Percentiles rank a stretch among this genome's conserved stretches.
Evolutionary conservation across 1,140 invertebrate genomes (phyloP).

Genomic region (Neoseiulus cucumeris): DNA sequence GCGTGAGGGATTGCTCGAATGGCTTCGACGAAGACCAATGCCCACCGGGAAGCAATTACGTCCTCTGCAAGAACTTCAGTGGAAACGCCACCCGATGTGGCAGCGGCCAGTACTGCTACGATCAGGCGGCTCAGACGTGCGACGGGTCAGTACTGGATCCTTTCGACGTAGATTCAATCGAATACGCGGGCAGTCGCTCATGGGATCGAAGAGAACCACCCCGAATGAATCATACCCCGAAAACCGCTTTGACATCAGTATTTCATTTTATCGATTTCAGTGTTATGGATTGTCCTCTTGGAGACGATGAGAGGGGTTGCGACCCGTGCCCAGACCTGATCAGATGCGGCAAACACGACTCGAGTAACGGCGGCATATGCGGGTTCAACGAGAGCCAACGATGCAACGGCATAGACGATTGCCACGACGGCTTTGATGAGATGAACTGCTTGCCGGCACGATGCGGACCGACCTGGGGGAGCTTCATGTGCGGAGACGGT

Average conservation of each 20-base stretch:
- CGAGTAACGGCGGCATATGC: constrained; percentile 22
- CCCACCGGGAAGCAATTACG: constrained; percentile 43
- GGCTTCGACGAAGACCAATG: constrained; percentile 30
- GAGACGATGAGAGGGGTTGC: constrained; percentile 61
- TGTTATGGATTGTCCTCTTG: constrained; percentile 56
- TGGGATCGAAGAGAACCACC: too few species aligned
- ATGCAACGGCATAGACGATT: constrained; percentile 28
- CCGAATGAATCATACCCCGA: too few species aligned
- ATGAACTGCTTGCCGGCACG: constrained; percentile 23
- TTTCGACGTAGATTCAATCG: constrained; percentile 43
- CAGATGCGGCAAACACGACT: constrained; percentile 19
- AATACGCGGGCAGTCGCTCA: too few species aligned
- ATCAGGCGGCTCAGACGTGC: constrained; percentile 18
- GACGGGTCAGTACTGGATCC: constrained; percentile 38
- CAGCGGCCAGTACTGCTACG: constrained; percentile 16
- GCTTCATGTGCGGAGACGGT: constrained; percentile 29
- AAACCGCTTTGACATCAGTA: too few species aligned
- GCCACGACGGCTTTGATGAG: constrained; percentile 28
- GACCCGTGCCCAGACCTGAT: constrained; percentile 22
- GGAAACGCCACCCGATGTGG: constrained; percentile 34
- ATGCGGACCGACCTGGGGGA: constrained; percentile 28
- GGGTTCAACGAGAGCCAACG: constrained; percentile 23
- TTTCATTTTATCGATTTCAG: too few species aligned
- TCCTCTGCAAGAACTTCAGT: constrained; percentile 46
- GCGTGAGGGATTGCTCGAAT: constrained; percentile 17